These are phyloP conservation scores for Chromobotia macracanthus DNA, from an alignment of 2,797 vertebrate species.

Conservation along the genomic window DNA sequence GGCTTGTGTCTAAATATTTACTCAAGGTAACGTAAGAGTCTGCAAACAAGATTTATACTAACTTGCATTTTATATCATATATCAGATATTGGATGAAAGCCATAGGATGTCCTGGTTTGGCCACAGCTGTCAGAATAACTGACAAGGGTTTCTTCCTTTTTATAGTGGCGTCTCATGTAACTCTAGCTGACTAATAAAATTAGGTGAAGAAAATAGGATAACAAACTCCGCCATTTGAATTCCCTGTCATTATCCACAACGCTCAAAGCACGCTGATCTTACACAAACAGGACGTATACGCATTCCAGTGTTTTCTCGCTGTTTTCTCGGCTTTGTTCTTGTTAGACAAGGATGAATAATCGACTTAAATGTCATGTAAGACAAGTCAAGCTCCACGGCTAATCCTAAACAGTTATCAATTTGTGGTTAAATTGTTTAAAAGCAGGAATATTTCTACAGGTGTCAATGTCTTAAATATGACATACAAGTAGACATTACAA, in stretches of 20 bases:
- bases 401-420: neutral
- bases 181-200: conserved; percentile 40
- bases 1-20: conserved; percentile 42
- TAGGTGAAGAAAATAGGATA: conserved; percentile 19
- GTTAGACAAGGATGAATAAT: conserved; percentile 19
- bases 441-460: neutral
- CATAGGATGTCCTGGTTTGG: conserved; percentile 15
- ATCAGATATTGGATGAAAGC: conserved; percentile 18
- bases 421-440: neutral
- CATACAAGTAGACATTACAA: neutral
- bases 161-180: conserved; percentile 15
- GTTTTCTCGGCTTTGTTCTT: conserved; percentile 4
- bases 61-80: conserved; percentile 32
- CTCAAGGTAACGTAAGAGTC: conserved; percentile 22
- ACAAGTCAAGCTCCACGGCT: neutral
- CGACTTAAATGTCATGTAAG: conserved; percentile 16
- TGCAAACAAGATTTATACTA: conserved; percentile 1
- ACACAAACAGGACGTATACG: conserved; percentile 14
- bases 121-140: conserved; percentile 8
- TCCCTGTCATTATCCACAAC: conserved; percentile 30
- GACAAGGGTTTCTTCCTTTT: conserved; percentile 11
- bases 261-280: conserved; percentile 2
- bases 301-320: conserved; percentile 11
- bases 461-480: conserved; percentile 16
- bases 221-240: conserved; percentile 27